Base-by-base conservation (phyloP, 2,113 vertebrate genomes). In the Helogale parvula region DNA sequence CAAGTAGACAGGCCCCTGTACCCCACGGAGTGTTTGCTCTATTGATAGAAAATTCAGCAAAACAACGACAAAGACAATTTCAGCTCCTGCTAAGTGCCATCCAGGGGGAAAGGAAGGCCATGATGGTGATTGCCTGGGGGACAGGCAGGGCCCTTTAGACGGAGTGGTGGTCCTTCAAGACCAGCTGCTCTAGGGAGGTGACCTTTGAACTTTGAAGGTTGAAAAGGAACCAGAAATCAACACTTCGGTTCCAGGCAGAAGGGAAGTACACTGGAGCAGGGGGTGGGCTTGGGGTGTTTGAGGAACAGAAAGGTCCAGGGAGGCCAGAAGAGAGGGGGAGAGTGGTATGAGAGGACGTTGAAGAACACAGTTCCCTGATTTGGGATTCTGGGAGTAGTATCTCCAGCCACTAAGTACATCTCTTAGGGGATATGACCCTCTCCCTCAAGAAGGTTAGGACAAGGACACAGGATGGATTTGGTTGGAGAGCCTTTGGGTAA, bases 131-230 rank as follows among this genome's bases (percentile, higher is more conserved):
- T 14, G 31, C n/a, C 10, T 47, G 25, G 16, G 21, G 14, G 27
- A 25, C 2, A 7, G 3, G 35, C 25, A 68, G 14, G 7, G 27
- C 11, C 1, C 27, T 3, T n/a, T 4, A 7, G n/a, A 29, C 35
- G 3, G 71, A 50, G 19, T 54, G 45, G 41, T 14, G 45, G 41
- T 14, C 27, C 25, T 83, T 66, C 16, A 9, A 35, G 31, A 84
- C 35, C 16, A 41, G 54, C 27, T 38, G 0, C 60, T 69, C n/a
- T 31, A n/a, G 8, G 52, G 29, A 85, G 38, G 72, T 50, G 29
- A 47, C 45, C 25, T 74, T 68, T 74, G 82, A 35, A 27, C 57
- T 93, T 82, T 15, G n/a, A 72, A 29, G 11, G 11, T 80, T 57
- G 41, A 31, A 88, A 90, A 74, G 16, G 57, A 81, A 60, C 16